Percentiles rank a stretch among this genome's conserved stretches.
Evolutionary conservation across 1,140 invertebrate genomes (phyloP).

Genomic region (Glossosoma conforme): DNA sequence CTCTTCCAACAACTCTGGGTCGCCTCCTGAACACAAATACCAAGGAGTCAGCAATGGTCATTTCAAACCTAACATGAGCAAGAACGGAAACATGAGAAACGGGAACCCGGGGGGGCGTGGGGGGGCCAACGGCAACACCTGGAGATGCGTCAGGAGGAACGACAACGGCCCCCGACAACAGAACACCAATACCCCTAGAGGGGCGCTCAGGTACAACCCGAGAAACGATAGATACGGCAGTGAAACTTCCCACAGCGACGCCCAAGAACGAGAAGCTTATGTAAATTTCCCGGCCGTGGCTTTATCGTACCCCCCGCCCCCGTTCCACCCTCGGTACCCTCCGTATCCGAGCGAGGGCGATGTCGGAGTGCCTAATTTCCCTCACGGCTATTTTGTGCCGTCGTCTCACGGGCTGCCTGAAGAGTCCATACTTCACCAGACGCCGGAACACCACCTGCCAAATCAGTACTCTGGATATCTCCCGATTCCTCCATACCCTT

Average conservation of each 20-base stretch:
- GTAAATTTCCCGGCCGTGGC: background rate
- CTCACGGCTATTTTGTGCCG: background rate
- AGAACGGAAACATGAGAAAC: constrained; percentile 10
- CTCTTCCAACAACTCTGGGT: constrained; percentile 17
- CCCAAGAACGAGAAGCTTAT: background rate
- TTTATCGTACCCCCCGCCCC: constrained; percentile 24
- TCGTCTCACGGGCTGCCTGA: background rate
- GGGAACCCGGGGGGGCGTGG: background rate
- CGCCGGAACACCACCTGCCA: too few species aligned
- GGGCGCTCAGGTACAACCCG: too few species aligned
- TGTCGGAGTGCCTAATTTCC: background rate
- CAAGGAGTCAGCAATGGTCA: constrained; percentile 1
- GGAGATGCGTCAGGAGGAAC: too few species aligned
- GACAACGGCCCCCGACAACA: too few species aligned
- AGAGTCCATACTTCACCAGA: too few species aligned
- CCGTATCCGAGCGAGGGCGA: constrained; percentile 16
- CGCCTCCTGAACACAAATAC: constrained; percentile 9
- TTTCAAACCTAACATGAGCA: too few species aligned
- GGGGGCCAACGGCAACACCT: constrained; percentile 1
- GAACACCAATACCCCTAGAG: too few species aligned
- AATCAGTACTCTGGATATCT: constrained; percentile 30
- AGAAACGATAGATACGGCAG: background rate
- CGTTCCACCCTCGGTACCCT: constrained; percentile 14
- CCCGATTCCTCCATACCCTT: too few species aligned
- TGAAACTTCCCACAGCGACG: background rate